phyloP scores from a whole-genome alignment of 2,113 vertebrate species.

The Otolemur garnettii region DNA sequence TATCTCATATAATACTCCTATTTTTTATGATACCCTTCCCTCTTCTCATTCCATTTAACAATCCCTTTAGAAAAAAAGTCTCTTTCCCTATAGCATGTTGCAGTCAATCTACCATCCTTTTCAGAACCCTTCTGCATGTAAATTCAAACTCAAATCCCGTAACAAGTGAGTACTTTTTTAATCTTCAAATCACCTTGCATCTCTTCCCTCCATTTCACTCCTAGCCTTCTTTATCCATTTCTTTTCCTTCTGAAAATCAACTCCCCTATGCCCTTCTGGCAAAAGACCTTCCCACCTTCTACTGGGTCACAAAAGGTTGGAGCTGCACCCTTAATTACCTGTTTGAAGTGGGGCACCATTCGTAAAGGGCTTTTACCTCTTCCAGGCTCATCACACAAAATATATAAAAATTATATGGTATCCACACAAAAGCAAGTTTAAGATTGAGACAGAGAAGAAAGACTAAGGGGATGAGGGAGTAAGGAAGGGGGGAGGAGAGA shows the following conservation, averaged over 20 bases:
- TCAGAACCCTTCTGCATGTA: not conserved
- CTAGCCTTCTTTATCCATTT: not conserved
- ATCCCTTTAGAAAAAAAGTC: not conserved
- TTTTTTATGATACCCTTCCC: not conserved
- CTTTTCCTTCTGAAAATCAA: not conserved
- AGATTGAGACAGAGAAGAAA: constrained; percentile 13
- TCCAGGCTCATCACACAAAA: not conserved
- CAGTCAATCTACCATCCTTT: not conserved
- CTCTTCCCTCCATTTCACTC: not conserved
- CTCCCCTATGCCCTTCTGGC: not conserved
- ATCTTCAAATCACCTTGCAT: not conserved
- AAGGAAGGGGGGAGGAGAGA: not conserved
- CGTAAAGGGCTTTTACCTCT: not conserved
- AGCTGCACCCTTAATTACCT: not conserved
- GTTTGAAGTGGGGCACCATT: not conserved
- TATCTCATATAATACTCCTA: not conserved
- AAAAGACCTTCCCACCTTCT: not conserved
- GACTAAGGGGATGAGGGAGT: constrained; percentile 43
- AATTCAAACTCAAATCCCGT: not conserved
- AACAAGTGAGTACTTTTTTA: not conserved
- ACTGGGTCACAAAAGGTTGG: not conserved
- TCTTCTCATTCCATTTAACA: not conserved
- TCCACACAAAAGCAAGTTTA: not conserved
- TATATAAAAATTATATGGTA: not conserved
- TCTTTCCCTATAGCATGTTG: not conserved